phyloP scores from a whole-genome alignment of 1,140 invertebrate genomes.

The Solenopsis invicta region DNA sequence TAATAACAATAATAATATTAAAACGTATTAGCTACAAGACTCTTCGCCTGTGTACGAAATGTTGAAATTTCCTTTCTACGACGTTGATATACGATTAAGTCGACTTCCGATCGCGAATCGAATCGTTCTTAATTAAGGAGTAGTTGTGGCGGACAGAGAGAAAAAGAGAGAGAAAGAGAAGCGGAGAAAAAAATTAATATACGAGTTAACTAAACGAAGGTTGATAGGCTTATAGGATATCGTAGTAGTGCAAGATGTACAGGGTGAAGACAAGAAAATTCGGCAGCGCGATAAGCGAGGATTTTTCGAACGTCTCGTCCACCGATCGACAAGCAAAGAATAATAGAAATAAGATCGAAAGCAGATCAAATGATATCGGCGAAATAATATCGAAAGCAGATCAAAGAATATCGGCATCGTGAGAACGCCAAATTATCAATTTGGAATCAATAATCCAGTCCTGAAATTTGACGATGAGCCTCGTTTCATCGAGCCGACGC shows the following conservation, averaged over 20 bases:
- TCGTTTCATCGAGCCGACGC: constrained; percentile 18
- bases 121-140: constrained; percentile 53
- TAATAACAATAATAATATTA: constrained; percentile 71
- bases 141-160: constrained; percentile 44
- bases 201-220: constrained; percentile 63
- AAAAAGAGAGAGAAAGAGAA: too few relatives aligned
- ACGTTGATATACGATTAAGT: constrained; percentile 61
- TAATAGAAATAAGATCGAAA: constrained; percentile 12
- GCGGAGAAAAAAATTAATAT: constrained; percentile 23
- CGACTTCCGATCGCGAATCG: constrained; percentile 49
- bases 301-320: constrained; percentile 73
- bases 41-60: constrained; percentile 72
- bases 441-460: neutral
- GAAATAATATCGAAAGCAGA: constrained; percentile 13
- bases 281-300: constrained; percentile 48
- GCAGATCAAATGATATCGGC: neutral
- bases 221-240: constrained; percentile 70
- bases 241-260: constrained; percentile 71
- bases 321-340: neutral
- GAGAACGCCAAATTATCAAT: neutral
- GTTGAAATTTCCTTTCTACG: constrained; percentile 72
- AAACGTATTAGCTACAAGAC: constrained; percentile 64
- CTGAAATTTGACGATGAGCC: neutral
- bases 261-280: constrained; percentile 65
- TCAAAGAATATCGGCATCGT: neutral